Evolutionary conservation across 2,113 vertebrate genomes (phyloP).

Genomic region (Barnardius zonarius): DNA sequence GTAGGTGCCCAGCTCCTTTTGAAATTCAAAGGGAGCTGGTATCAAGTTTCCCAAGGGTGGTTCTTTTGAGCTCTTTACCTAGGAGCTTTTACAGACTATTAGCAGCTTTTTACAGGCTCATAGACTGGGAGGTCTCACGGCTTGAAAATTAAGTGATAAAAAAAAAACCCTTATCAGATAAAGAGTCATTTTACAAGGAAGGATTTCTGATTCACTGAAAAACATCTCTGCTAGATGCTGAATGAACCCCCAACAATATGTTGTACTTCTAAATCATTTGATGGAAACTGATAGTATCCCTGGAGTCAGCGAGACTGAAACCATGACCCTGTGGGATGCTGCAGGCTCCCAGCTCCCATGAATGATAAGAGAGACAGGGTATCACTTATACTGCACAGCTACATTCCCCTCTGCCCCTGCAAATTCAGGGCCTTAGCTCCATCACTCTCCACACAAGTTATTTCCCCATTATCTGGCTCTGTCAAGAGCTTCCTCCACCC

Average conservation of each 20-base stretch:
- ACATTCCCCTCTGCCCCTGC: not conserved
- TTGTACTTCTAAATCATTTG: not conserved
- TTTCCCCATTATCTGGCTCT: not conserved
- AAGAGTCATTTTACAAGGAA: not conserved
- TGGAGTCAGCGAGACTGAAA: not conserved
- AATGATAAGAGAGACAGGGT: not conserved
- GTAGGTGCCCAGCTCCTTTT: slow-evolving; percentile 39
- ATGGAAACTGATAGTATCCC: not conserved
- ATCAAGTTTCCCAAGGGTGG: slow-evolving; percentile 39
- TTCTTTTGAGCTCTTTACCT: slow-evolving; percentile 24
- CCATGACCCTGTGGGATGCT: not conserved
- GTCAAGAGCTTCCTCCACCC: not conserved
- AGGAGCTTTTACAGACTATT: slow-evolving; percentile 54
- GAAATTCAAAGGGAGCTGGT: slow-evolving; percentile 46
- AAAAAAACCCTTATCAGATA: not conserved
- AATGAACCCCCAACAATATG: not conserved
- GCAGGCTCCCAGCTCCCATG: not conserved
- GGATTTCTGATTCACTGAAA: slow-evolving; percentile 10
- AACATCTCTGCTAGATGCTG: not conserved
- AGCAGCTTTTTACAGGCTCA: slow-evolving; percentile 49
- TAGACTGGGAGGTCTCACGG: slow-evolving; percentile 2
- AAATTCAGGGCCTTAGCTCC: not conserved
- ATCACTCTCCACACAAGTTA: not conserved
- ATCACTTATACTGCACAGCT: not conserved
- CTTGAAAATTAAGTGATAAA: slow-evolving; percentile 39